Evolutionary conservation across 1,140 invertebrate species (phyloP).

Genomic region (Anoplophora glabripennis): DNA sequence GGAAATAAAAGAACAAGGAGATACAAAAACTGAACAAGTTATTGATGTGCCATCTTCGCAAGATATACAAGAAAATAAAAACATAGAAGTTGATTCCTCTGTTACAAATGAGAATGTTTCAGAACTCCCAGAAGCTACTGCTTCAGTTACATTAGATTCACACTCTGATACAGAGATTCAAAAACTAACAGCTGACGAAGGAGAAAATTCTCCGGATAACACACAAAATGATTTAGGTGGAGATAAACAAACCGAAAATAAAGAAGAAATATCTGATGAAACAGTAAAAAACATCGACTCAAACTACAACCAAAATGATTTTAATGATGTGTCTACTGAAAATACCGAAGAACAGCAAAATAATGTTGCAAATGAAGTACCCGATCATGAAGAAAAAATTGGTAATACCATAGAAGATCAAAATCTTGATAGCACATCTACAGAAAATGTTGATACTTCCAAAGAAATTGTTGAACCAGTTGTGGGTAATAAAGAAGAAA

Average conservation of each 20-base stretch:
- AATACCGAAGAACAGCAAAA: neutral
- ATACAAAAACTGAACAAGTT: neutral
- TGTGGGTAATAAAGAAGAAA: neutral
- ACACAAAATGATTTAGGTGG: neutral
- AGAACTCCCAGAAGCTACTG: neutral
- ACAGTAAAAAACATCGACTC: neutral
- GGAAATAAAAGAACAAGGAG: neutral
- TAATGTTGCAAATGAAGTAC: neutral
- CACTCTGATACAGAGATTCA: too few relatives aligned
- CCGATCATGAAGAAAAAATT: neutral
- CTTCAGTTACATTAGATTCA: neutral
- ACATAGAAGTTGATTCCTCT: neutral
- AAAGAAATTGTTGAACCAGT: neutral
- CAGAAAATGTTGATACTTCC: slow-evolving; percentile 8
- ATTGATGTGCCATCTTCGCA: neutral
- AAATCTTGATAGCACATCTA: neutral
- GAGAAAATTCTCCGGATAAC: too few relatives aligned
- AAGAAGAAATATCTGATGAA: neutral
- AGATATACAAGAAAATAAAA: neutral
- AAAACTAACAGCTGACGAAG: too few relatives aligned
- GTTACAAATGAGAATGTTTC: neutral
- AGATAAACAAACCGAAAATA: neutral
- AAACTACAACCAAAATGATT: neutral
- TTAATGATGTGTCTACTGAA: neutral
- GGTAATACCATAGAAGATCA: too few relatives aligned